Evolutionary conservation across 2,113 vertebrate species (phyloP), one percentile per base, ranked within the genome.

Genomic region (Otis tarda): DNA sequence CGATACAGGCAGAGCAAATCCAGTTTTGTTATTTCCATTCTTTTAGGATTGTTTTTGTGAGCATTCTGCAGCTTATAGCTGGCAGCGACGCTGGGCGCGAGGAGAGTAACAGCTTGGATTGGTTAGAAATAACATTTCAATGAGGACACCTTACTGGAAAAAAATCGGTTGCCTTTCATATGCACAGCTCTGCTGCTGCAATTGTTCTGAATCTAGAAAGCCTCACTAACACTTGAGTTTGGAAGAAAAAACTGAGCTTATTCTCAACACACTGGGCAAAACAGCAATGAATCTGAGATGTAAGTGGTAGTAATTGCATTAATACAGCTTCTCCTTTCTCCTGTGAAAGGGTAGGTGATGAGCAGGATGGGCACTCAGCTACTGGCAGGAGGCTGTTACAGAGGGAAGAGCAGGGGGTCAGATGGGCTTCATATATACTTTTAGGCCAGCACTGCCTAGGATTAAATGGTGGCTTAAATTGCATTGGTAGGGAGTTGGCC

Each of bases 51-150:
- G 33, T 4, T 27, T 95, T 57, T 77, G 41, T 83, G 63, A 74
- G 68, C 25, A 5, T 93, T 92, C 52, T 68, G 64, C 64, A 86
- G 74, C 39, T 81, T 89, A 17, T 2, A 71, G 71, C 60, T 75
- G 77, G 76, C 75, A 93, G 68, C 2, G 4, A 1, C 0, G 0
- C 31, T 47, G 63, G 31, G 30, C 4, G 0, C 33, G 25, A 50
- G 55, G 49, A 75, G 23, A 57, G 23, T 47, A 77, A 43, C 60
- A 86, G 37, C 79, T 90, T 94, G 68, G 24, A 6, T 31, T 27
- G 33, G 23, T 81, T 94, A 35, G 31, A 84, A 83, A 33, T 39
- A 52, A 35, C 35, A 30, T 88, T 90, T 83, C 79, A 33, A 0
- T 10, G 6, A 90, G 64, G 71, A 49, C 5, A 7, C 56, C 71